Evolutionary conservation across 2,888 invertebrate species (phyloP), one percentile per base, ranked within the genome.

Genomic region (Yponomeuta malinellus): DNA sequence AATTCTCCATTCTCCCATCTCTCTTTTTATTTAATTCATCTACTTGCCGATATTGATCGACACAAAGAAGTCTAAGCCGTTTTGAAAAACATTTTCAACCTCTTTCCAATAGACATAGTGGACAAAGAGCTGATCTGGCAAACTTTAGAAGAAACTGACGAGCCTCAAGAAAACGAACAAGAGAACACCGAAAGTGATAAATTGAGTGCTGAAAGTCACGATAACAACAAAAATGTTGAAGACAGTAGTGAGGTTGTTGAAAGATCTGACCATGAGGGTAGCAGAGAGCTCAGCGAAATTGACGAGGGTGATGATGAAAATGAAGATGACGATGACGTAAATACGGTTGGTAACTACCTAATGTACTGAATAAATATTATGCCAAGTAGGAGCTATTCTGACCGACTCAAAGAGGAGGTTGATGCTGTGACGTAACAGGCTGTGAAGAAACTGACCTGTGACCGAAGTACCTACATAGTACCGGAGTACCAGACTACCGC

Each of bases 111-210:
- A 93, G 94, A 94, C 76, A 83, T 93, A 74, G 79, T 90, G 70
- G 93, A 93, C 70, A 89, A 88, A 77, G 94, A 94, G 75, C 83
- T 93, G 71, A 87, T 93, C 48, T 94, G 93, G 93, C 94, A 94
- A 75, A 88, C 93, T 5, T 82, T 93, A 37, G 93, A 93, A 73
- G 94, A 94, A 75, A 90, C 84, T 76, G 90, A 91, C 71, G 91
- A 91, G 76, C 76, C 79, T 10, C 74, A 79, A 33, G 89, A 89
- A 71, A 83, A 83, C 70, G 86, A 80, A 75, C 76, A n/a, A 52
- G 69, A 15, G 33, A 37, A 67, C 52, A 68, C 63, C 63, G 63
- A 31, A n/a, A 77, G 77, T 23, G 76, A 78, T 68, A 72, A 76
- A 52, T 84, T 75, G 48, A 74, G 73, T 2, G 68, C 72, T 12